These are phyloP conservation scores for Schizopygopsis pylzovi DNA, from an alignment of 2,797 vertebrate genomes.

Conservation along the genomic window DNA sequence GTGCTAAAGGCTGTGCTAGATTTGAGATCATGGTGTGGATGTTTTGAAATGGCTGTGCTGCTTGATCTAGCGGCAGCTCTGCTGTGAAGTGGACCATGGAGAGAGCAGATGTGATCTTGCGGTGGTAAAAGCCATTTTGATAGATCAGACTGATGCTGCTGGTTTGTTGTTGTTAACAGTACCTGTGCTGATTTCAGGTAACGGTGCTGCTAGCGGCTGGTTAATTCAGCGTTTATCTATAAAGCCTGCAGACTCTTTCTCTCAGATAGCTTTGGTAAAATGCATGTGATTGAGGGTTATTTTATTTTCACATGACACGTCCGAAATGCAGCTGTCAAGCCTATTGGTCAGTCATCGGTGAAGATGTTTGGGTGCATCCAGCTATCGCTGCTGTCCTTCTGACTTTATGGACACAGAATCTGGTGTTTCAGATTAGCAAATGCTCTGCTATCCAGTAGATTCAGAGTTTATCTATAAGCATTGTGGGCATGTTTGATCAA, in stretches of 20 bases:
- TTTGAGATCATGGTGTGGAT: conserved; percentile 25
- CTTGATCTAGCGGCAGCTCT: not conserved
- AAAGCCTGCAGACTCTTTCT: not conserved
- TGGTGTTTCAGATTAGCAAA: not conserved
- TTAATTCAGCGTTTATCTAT: not conserved
- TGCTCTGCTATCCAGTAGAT: not conserved
- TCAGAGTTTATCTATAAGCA: not conserved
- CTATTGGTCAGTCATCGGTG: not conserved
- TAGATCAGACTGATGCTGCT: conserved; percentile 4
- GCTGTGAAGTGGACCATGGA: not conserved
- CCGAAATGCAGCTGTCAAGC: not conserved
- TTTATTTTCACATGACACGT: not conserved
- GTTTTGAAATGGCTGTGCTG: conserved; percentile 47
- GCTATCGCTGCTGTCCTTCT: not conserved
- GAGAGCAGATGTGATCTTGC: not conserved
- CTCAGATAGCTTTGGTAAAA: not conserved
- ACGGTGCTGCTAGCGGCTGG: not conserved
- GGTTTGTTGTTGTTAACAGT: not conserved
- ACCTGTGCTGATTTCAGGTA: not conserved
- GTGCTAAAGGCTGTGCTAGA: conserved; percentile 43
- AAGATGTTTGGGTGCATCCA: not conserved
- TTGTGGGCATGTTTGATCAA: not conserved
- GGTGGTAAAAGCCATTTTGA: conserved; percentile 39
- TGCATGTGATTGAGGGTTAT: not conserved
- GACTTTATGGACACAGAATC: conserved; percentile 1